phyloP scores from a whole-genome alignment of 2,797 vertebrate species.

The Aulostomus chinensis region DNA sequence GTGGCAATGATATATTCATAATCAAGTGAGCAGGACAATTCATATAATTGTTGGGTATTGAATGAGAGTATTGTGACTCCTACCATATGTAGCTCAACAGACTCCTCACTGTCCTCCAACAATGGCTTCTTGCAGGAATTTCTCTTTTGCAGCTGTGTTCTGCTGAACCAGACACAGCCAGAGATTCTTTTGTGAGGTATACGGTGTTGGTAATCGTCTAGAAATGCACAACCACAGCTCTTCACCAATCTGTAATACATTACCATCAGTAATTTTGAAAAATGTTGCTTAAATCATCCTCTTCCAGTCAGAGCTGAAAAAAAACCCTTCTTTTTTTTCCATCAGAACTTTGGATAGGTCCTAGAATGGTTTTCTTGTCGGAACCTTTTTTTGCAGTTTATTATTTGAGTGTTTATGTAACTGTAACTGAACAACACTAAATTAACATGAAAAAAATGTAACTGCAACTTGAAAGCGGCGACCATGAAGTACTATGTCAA shows the following conservation, averaged over 20 bases:
- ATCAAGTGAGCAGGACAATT: slow-evolving; percentile 32
- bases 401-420: too few relatives aligned
- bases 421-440: too few relatives aligned
- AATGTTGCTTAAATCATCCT: too few relatives aligned
- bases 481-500: too few relatives aligned
- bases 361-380: too few relatives aligned
- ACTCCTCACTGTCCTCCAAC: slow-evolving; percentile 70
- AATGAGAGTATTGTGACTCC: slow-evolving; percentile 73
- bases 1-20: slow-evolving; percentile 37
- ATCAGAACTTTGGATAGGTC: too few relatives aligned
- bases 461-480: too few relatives aligned
- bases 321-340: too few relatives aligned
- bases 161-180: slow-evolving; percentile 56
- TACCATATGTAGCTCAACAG: slow-evolving; percentile 56
- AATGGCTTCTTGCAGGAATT: slow-evolving; percentile 68
- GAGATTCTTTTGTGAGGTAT: slow-evolving; percentile 56
- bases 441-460: too few relatives aligned
- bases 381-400: too few relatives aligned
- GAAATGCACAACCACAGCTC: slow-evolving; percentile 52
- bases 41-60: slow-evolving; percentile 26
- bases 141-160: slow-evolving; percentile 61
- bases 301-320: too few relatives aligned
- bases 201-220: slow-evolving; percentile 59
- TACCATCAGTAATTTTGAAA: not conserved
- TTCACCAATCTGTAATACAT: slow-evolving; percentile 27